Evolutionary conservation across 1,140 invertebrate species (phyloP), one percentile per base, ranked within the genome.

Genomic region (Piezodorus guildinii): DNA sequence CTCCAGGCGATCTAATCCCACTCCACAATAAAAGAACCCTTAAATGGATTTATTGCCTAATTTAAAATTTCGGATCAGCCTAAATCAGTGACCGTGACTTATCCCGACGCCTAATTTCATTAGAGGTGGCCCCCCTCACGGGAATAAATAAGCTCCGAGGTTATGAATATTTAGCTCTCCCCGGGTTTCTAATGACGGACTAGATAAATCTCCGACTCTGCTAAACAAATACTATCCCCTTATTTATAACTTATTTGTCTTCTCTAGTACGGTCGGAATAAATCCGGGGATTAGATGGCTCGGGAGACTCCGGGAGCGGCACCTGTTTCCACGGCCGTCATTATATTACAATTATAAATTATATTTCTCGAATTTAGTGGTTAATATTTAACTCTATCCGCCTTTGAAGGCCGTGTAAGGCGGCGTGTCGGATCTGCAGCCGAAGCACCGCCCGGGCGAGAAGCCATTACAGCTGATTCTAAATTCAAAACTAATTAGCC

Each of bases 1-100:
- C 46, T 10, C 10, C 6, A 10, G 46, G 46, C 46, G 46, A 21
- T 49, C 21, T 49, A 49, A 49, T 49, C 46, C 46, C 34, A 19
- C 10, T 10, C 46, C 46, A 49, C 46, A 49, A 49, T 49, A 49
- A 49, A 21, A 49, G 46, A 49, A 49, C 46, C 21, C 46, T 49
- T 49, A 49, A 49, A 49, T 49, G 46, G 46, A 49, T 49, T 49
- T 49, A 49, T 49, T 49, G 46, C 46, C 46, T 49, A 49, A 49
- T 49, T 49, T 49, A 49, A 49, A 49, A 49, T 49, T 49, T 49
- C 34, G 46, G 46, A 49, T 49, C 46, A 49, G 46, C 46, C 21
- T 49, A 49, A 49, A 49, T 49, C 46, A 19, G n/a, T 17, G 46
- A 49, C 46, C 46, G 46, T 49, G 46, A 49, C 46, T 49, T 49